phyloP scores from a whole-genome alignment of 2,888 invertebrate genomes.

The Phaonia tiefii region DNA sequence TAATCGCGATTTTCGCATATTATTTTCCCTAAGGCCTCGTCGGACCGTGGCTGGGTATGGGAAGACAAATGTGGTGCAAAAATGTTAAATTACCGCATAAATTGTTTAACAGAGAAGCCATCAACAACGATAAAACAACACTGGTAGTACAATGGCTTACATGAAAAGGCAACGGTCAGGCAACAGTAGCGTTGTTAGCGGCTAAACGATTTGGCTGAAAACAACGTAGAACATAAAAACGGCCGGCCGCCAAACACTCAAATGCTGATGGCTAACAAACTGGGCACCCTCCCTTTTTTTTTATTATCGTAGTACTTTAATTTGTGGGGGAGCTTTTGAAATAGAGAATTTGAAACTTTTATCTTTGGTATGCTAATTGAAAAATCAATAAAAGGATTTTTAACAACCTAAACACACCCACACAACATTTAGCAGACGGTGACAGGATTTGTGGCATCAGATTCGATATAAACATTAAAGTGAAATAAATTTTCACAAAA shows the following conservation, averaged over 20 bases:
- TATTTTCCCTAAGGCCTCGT: neutral
- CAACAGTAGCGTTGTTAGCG: neutral
- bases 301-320: too few species aligned
- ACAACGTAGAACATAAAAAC: neutral
- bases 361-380: slow-evolving; percentile 51
- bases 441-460: neutral
- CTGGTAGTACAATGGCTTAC: too few species aligned
- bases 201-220: neutral
- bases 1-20: slow-evolving; percentile 67
- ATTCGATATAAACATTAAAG: neutral
- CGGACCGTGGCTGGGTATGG: slow-evolving; percentile 62
- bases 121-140: slow-evolving; percentile 55
- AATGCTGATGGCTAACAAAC: too few species aligned
- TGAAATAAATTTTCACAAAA: slow-evolving; percentile 6
- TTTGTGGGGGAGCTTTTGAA: neutral
- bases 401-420: slow-evolving; percentile 13
- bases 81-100: slow-evolving; percentile 77
- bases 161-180: neutral
- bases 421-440: neutral
- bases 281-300: too few species aligned
- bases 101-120: slow-evolving; percentile 68
- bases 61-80: slow-evolving; percentile 77
- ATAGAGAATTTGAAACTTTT: slow-evolving; percentile 13
- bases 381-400: slow-evolving; percentile 62
- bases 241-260: too few species aligned